Percentiles rank a stretch among this genome's conserved stretches.
Conservation (phyloP, 2,113 vertebrate genomes). For the Gavia stellata region DNA sequence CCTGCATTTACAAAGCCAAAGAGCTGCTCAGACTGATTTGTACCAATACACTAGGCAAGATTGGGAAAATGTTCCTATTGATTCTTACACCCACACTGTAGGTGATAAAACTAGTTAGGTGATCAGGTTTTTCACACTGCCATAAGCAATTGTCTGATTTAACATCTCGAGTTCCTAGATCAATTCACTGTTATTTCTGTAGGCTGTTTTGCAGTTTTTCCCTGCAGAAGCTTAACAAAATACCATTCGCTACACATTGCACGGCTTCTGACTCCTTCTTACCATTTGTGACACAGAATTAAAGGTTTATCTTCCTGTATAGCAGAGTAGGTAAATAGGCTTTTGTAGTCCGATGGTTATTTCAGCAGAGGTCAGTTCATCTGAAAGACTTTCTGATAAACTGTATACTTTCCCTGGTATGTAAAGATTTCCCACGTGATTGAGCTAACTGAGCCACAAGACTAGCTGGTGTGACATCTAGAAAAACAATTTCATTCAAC, state of each 20-base stretch:
- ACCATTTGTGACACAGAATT: background rate
- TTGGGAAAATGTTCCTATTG: background rate
- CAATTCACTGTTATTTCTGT: background rate
- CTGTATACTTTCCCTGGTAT: background rate
- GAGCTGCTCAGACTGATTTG: background rate
- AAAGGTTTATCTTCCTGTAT: background rate
- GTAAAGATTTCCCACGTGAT: background rate
- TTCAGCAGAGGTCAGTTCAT: background rate
- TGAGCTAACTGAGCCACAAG: background rate
- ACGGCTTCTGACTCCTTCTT: background rate
- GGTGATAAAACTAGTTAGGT: background rate
- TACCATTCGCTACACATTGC: fast-evolving
- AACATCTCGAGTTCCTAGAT: background rate
- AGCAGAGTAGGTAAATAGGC: background rate
- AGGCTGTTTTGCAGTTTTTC: background rate
- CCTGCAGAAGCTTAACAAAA: background rate
- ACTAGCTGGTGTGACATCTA: background rate
- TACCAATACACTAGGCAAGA: background rate
- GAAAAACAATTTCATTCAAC: background rate
- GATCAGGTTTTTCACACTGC: background rate
- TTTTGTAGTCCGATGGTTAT: background rate
- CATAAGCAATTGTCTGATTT: background rate
- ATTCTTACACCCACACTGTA: background rate
- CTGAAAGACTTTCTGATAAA: background rate
- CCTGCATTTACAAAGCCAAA: slow-evolving; percentile 11